A percentile compares a stretch with the other conserved stretches of the same genome.
Evolutionary conservation across 2,888 invertebrate species (phyloP).

Genomic region (Mellilla xanthometata): DNA sequence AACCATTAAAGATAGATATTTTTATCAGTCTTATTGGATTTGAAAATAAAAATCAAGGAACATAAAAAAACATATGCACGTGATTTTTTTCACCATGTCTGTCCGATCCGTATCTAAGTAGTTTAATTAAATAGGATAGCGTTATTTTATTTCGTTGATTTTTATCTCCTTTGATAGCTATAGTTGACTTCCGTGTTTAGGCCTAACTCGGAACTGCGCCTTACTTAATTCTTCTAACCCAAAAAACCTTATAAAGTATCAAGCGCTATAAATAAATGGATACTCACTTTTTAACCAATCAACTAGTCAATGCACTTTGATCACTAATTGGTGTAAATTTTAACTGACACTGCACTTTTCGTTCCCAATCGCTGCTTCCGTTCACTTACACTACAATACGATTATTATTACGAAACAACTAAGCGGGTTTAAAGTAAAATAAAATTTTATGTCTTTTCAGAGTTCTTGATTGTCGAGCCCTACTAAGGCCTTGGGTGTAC

Average conservation of each 20-base stretch:
- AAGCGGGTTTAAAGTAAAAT: background rate
- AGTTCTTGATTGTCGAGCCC: background rate
- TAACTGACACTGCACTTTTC: background rate
- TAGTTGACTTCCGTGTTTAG: too few relatives aligned
- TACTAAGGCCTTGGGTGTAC: background rate
- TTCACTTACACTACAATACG: background rate
- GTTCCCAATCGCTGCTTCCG: background rate
- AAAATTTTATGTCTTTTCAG: background rate
- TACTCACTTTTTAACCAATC: background rate
- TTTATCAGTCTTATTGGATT: too few relatives aligned
- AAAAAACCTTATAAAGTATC: too few relatives aligned
- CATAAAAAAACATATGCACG: too few relatives aligned
- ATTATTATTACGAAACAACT: background rate
- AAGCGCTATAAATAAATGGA: background rate
- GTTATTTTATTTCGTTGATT: too few relatives aligned
- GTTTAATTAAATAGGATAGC: too few relatives aligned
- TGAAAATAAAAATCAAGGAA: too few relatives aligned
- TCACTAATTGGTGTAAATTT: background rate
- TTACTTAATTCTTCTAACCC: too few relatives aligned
- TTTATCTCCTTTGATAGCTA: too few relatives aligned
- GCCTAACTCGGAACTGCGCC: background rate
- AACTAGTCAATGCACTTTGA: background rate
- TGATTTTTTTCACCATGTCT: too few relatives aligned
- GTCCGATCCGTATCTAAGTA: too few relatives aligned
- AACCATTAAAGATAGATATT: too few relatives aligned